These are phyloP conservation scores for Eueremaeus valkanovi DNA, from an alignment of 2,888 invertebrate species.

Conservation along the genomic window DNA sequence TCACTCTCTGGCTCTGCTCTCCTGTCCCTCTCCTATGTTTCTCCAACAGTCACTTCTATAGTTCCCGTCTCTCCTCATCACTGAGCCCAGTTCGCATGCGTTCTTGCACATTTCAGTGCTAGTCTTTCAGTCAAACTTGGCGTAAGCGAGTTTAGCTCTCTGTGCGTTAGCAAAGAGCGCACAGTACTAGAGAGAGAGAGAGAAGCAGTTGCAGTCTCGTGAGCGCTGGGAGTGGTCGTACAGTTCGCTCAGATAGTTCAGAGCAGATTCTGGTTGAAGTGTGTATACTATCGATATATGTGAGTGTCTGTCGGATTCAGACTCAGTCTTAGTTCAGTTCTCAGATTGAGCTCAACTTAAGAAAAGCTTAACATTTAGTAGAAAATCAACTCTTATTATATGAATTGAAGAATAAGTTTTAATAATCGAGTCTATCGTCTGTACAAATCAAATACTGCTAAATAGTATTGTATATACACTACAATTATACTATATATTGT, in stretches of 20 bases:
- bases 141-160: background rate
- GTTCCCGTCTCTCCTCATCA: constrained; percentile 14
- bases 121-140: too few relatives aligned
- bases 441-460: too few relatives aligned
- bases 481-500: background rate
- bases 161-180: background rate
- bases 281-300: too few relatives aligned
- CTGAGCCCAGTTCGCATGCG: constrained; percentile 3
- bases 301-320: background rate
- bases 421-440: too few relatives aligned
- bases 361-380: background rate
- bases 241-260: too few relatives aligned
- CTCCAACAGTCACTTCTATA: too few relatives aligned
- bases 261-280: too few relatives aligned
- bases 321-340: background rate
- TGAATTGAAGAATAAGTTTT: too few relatives aligned
- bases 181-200: background rate
- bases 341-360: background rate
- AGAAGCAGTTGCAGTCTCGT: background rate
- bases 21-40: background rate
- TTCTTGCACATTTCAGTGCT: too few relatives aligned
- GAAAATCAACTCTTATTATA: too few relatives aligned
- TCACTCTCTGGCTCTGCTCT: background rate
- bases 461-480: too few relatives aligned
- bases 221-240: constrained; percentile 20